Evolutionary conservation across 1,140 invertebrate species (phyloP).

Genomic region (Thaumetopoea pityocampa): DNA sequence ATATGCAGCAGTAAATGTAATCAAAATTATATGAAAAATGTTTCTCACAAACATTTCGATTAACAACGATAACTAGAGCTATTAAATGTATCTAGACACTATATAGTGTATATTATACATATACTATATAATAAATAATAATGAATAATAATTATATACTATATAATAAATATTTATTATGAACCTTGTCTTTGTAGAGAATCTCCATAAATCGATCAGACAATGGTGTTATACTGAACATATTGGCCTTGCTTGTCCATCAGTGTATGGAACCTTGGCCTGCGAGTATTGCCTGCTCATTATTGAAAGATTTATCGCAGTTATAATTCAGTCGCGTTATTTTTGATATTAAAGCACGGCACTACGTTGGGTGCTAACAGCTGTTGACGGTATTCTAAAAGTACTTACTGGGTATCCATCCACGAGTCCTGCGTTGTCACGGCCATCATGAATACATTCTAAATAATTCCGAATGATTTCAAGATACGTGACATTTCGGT

Average conservation of each 20-base stretch:
- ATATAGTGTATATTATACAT: too few species aligned
- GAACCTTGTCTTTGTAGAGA: conserved; percentile 1
- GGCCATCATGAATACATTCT: conserved; percentile 1
- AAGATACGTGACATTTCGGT: too few species aligned
- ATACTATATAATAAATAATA: too few species aligned
- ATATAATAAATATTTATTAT: too few species aligned
- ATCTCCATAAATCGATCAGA: conserved; percentile 12
- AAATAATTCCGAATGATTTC: conserved; percentile 12
- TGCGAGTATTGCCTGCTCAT: conserved; percentile 15
- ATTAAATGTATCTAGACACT: too few species aligned
- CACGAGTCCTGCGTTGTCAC: conserved; percentile 7
- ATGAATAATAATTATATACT: too few species aligned
- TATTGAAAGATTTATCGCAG: conserved; percentile 18
- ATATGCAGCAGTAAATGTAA: too few species aligned
- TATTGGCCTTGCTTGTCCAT: conserved; percentile 19
- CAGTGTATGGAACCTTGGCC: conserved; percentile 14
- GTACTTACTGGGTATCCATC: conserved; percentile 10
- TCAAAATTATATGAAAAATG: too few species aligned
- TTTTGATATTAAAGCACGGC: conserved; percentile 21
- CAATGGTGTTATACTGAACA: conserved; percentile 7
- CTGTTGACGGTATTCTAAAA: conserved; percentile 11
- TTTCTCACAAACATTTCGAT: too few species aligned
- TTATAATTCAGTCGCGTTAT: conserved; percentile 16
- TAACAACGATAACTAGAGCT: too few species aligned
- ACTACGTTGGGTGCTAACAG: conserved; percentile 17